These are phyloP conservation scores for Nansenia antarctica DNA, from an alignment of 2,113 vertebrate species.

Conservation along the genomic window DNA sequence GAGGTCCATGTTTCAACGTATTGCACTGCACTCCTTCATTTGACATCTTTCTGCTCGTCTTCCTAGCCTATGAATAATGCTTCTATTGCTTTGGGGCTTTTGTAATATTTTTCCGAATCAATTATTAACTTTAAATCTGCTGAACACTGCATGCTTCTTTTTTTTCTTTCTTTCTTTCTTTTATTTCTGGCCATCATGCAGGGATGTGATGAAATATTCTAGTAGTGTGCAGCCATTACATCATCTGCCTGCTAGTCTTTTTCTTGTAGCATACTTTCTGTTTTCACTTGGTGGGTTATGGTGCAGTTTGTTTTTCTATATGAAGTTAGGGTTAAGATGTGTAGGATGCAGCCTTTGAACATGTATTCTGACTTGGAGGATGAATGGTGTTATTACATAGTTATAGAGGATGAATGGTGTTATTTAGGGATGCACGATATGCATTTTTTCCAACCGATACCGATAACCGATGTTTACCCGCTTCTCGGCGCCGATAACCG, in stretches of 20 bases:
- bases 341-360: not conserved
- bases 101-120: not conserved
- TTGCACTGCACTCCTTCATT: not conserved
- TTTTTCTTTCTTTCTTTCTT: too few relatives aligned
- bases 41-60: not conserved
- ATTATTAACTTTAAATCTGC: constrained; percentile 6
- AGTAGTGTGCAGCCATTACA: not conserved
- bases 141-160: not conserved
- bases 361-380: too few relatives aligned
- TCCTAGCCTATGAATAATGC: not conserved
- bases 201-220: constrained; percentile 3
- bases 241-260: not conserved
- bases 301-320: not conserved
- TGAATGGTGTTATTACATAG: too few relatives aligned
- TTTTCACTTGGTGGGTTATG: not conserved
- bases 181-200: not conserved
- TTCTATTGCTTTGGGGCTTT: not conserved
- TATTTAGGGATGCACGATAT: too few relatives aligned
- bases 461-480: too few relatives aligned
- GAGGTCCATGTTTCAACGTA: not conserved
- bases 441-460: too few relatives aligned
- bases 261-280: not conserved
- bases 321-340: not conserved
- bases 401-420: too few relatives aligned
- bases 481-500: too few relatives aligned